Conservation (phyloP, 2,797 vertebrate species). For the Tenualosa ilisha region DNA sequence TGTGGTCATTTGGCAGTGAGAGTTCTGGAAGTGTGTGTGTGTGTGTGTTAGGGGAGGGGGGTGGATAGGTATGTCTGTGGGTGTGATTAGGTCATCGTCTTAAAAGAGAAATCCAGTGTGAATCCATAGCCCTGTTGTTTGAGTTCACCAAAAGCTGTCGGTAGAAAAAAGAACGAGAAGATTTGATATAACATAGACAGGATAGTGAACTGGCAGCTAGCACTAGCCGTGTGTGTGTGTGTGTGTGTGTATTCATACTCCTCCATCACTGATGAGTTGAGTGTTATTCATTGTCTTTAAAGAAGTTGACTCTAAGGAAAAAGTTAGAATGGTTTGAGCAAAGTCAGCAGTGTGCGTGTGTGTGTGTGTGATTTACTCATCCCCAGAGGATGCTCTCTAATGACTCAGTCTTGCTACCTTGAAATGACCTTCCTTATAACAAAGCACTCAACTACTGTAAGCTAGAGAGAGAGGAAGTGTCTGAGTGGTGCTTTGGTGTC, state of each 20-base stretch:
- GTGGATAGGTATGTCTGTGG: background rate
- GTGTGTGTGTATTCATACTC: background rate
- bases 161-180: no score
- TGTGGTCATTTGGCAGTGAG: no score
- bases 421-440: background rate
- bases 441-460: background rate
- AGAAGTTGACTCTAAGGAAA: no score
- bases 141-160: no score
- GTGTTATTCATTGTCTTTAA: no score
- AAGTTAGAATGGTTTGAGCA: no score
- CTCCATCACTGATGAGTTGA: background rate
- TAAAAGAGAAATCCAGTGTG: no score
- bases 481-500: background rate
- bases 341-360: background rate
- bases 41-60: background rate
- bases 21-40: background rate
- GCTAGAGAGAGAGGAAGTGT: background rate
- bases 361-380: background rate
- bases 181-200: no score
- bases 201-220: no score
- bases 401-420: no score
- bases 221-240: background rate
- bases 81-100: background rate
- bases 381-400: no score
- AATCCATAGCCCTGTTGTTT: no score